Base-by-base conservation (phyloP, 2,113 vertebrate species). In the Regulus satrapa region DNA sequence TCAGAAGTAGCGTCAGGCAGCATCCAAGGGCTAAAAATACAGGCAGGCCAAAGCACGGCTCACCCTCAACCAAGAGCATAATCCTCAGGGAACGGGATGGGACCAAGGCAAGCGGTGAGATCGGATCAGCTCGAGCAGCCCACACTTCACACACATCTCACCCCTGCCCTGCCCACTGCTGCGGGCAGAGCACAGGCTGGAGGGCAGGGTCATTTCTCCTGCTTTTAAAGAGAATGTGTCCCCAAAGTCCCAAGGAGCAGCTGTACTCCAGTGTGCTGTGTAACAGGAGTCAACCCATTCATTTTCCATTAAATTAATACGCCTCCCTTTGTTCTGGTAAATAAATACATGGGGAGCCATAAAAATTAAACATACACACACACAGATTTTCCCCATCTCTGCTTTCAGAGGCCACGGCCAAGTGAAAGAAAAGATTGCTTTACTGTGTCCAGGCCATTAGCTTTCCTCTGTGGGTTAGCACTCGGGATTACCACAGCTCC, bases 191-290 rank as follows among this genome's bases (percentile, higher is more conserved):
- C 41, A 59, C 63, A 29, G 11, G 59, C 16, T 41, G 36, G 1
- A 80, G 28, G 21, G 31, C 61, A 88, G 38, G 87, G 78, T 32
- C 12, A 19, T 66, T 51, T 14, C 38, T 59, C 38, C 62, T n/a
- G 12, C 62, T 78, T 59, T 21, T 20, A 61, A 18, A 13, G 59
- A 52, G 4, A 52, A 16, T 3, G 6, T 18, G n/a, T 4, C n/a
- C 41, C 6, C 61, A 7, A 61, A 85, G 45, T 28, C 45, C 45
- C 25, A 75, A 46, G 74, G 66, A 92, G 76, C 0, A 45, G 8
- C 11, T 2, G 0, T 26, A 64, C 34, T 85, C 32, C 6, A 19
- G 20, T 1, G 9, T 4, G 19, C 76, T 24, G 6, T 0, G 0
- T 9, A 55, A 51, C 7, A 91, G 19, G 31, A 20, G 28, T 31